Evolutionary conservation across 2,797 vertebrate species (phyloP).

Genomic region (Numenius phaeopus): DNA sequence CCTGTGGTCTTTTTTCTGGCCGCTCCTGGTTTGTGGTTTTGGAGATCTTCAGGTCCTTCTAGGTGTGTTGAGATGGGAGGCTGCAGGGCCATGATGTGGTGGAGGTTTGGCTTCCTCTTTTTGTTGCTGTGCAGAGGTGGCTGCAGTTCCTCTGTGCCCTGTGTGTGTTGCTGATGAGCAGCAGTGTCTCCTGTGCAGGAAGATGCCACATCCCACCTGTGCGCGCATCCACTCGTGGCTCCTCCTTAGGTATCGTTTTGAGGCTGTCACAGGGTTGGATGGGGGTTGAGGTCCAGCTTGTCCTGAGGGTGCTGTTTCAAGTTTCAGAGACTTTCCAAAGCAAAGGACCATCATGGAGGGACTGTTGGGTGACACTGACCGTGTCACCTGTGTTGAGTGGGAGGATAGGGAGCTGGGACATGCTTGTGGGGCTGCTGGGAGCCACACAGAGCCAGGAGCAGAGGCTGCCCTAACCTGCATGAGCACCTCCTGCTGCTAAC

Average conservation of each 20-base stretch:
- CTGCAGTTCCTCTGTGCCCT: neutral
- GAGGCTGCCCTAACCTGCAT: neutral
- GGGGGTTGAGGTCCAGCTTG: neutral
- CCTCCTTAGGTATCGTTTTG: neutral
- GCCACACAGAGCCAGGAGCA: neutral
- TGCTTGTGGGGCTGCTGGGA: neutral
- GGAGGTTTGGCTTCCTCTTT: neutral
- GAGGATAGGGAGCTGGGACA: neutral
- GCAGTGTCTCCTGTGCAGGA: accelerated
- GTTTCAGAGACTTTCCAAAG: neutral
- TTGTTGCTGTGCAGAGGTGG: neutral
- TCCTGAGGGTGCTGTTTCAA: neutral
- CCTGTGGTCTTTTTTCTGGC: accelerated
- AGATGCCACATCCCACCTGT: neutral
- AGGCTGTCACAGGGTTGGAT: neutral
- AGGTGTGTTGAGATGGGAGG: accelerated
- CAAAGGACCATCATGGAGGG: accelerated
- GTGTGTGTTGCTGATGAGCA: neutral
- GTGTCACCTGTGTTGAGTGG: accelerated
- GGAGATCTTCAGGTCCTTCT: neutral
- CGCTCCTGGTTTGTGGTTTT: neutral
- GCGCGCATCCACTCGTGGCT: accelerated
- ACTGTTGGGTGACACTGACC: neutral
- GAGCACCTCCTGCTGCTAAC: neutral
- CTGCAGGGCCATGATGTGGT: accelerated